phyloP scores from a whole-genome alignment of 2,888 invertebrate species.

The Xestia sexstrigata region DNA sequence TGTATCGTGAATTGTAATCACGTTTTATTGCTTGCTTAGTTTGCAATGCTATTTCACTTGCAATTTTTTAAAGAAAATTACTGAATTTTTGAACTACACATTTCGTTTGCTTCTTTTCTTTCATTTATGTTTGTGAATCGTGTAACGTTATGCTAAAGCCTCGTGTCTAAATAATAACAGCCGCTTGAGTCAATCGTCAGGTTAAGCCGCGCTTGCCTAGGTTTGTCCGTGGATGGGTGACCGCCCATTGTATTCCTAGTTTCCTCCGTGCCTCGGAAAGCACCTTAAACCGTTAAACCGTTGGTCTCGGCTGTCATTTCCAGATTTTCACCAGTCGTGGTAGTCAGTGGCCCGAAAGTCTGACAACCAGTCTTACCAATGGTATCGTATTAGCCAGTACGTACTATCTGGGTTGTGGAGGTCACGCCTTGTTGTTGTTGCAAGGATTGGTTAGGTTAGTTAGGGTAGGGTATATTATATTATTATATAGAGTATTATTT shows the following conservation, averaged over 20 bases:
- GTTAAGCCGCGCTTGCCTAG: not conserved
- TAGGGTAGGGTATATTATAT: not conserved
- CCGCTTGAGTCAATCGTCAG: not conserved
- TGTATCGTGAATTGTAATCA: slow-evolving; percentile 34
- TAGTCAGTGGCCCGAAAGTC: not conserved
- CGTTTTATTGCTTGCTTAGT: slow-evolving; percentile 42
- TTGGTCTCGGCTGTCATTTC: not conserved
- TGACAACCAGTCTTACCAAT: no score
- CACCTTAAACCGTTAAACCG: not conserved
- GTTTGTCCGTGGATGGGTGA: not conserved
- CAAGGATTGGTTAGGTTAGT: not conserved
- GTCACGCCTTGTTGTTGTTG: not conserved
- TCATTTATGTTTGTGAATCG: not conserved
- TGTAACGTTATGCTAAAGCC: not conserved
- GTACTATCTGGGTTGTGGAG: not conserved
- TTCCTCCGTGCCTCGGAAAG: not conserved
- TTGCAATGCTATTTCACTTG: slow-evolving; percentile 6
- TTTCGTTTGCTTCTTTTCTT: not conserved
- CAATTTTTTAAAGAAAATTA: not conserved
- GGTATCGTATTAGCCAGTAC: not conserved
- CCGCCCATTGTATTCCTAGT: not conserved
- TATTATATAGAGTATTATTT: not conserved
- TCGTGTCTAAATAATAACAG: not conserved
- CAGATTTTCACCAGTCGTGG: not conserved
- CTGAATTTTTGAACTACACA: not conserved